Conservation (phyloP, 2,888 invertebrate species). For the Poecilobothrus nobilitatus region DNA sequence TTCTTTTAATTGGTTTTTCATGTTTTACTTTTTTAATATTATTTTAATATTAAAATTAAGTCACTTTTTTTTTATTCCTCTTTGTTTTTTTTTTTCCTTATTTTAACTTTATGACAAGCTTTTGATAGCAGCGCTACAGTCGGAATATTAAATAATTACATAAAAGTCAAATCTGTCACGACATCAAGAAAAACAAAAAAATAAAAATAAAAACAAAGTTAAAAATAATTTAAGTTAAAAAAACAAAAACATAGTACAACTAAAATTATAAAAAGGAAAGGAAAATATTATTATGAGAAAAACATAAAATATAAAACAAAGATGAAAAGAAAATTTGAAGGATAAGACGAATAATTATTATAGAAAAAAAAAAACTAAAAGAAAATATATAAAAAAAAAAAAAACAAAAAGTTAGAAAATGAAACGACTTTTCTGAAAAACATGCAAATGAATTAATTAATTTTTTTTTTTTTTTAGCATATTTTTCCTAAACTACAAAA, state of each 20-base stretch:
- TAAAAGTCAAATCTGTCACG: conserved; percentile 4
- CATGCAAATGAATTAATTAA: conserved; percentile 3
- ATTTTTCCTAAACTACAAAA: not conserved
- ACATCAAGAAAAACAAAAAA: not conserved
- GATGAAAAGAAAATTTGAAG: too few relatives aligned
- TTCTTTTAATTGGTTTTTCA: too few relatives aligned
- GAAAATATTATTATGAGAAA: too few relatives aligned
- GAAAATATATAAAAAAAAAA: not conserved
- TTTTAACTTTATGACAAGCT: not conserved
- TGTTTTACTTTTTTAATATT: too few relatives aligned
- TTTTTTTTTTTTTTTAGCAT: not conserved
- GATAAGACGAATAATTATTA: not conserved
- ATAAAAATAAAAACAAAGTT: too few relatives aligned
- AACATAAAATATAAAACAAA: too few relatives aligned
- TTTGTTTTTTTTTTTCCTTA: too few relatives aligned
- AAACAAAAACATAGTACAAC: too few relatives aligned
- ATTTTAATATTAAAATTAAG: too few relatives aligned
- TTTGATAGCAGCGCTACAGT: not conserved
- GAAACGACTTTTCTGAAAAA: not conserved
- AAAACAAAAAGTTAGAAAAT: not conserved
- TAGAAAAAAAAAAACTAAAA: not conserved
- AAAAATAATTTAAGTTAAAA: too few relatives aligned
- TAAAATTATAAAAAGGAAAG: too few relatives aligned
- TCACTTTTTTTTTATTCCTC: too few relatives aligned
- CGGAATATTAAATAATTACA: conserved; percentile 4